A percentile compares a stretch with the other conserved stretches of the same genome.
phyloP scores from a whole-genome alignment of 1,140 invertebrate genomes.

The Euwallacea similis region DNA sequence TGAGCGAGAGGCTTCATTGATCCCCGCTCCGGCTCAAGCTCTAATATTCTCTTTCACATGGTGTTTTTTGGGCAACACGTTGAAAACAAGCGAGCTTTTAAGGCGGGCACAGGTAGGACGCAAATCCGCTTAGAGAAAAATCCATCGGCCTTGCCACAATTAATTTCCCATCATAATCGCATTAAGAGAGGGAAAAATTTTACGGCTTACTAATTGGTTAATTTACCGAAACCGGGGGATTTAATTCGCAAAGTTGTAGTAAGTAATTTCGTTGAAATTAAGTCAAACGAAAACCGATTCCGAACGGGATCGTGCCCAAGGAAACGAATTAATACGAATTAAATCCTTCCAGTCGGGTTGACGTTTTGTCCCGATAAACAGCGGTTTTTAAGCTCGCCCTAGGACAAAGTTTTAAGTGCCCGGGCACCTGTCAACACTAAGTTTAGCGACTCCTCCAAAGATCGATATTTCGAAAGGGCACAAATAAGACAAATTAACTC shows the following conservation, averaged over 20 bases:
- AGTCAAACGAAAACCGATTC: conserved; percentile 14
- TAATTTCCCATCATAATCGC: conserved; percentile 15
- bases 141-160: conserved; percentile 1
- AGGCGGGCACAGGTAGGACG: not conserved
- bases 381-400: not conserved
- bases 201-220: conserved; percentile 20
- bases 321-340: conserved; percentile 21
- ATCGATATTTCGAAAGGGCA: not conserved
- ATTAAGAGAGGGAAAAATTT: conserved; percentile 16
- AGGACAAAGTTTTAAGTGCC: not conserved
- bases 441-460: not conserved
- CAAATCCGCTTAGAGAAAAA: conserved; percentile 1
- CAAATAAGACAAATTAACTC: conserved; percentile 11
- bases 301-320: conserved; percentile 18
- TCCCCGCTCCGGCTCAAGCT: too few relatives aligned
- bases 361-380: conserved; percentile 3
- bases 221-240: conserved; percentile 18
- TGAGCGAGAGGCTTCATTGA: not conserved
- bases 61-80: too few relatives aligned
- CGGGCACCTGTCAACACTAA: not conserved
- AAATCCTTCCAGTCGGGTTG: conserved; percentile 8
- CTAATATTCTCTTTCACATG: too few relatives aligned
- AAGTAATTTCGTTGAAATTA: conserved; percentile 18
- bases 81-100: not conserved
- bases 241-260: conserved; percentile 13